Evolutionary conservation across 2,797 vertebrate species (phyloP).

Genomic region (Centroberyx gerrardi): DNA sequence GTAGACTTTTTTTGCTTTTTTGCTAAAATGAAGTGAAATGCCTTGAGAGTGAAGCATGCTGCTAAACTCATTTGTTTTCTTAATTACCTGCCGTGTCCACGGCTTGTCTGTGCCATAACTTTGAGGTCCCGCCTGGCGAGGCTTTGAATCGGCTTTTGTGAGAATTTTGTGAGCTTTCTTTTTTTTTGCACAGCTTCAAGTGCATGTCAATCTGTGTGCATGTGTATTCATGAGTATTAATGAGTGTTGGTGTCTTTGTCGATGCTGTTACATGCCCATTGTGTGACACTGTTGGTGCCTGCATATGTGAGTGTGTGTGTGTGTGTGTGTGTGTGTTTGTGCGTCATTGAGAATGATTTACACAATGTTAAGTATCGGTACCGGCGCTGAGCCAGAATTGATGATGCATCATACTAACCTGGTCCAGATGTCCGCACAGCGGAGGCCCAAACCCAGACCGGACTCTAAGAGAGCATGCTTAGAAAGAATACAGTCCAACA

Average conservation of each 20-base stretch:
- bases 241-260: not conserved
- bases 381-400: no score
- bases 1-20: slow-evolving; percentile 30
- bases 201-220: slow-evolving; percentile 31
- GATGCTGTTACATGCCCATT: not conserved
- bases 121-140: slow-evolving; percentile 42
- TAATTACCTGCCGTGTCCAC: slow-evolving; percentile 71
- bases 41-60: slow-evolving; percentile 58
- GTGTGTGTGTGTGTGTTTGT: not conserved
- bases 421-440: not conserved
- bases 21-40: slow-evolving; percentile 57
- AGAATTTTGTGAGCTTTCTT: slow-evolving; percentile 39
- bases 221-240: not conserved
- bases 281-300: not conserved
- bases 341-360: not conserved
- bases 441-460: not conserved
- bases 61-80: slow-evolving; percentile 73
- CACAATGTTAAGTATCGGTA: not conserved
- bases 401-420: not conserved
- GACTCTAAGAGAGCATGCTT: not conserved
- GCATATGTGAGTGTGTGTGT: not conserved
- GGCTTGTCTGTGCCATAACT: slow-evolving; percentile 52
- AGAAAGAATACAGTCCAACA: slow-evolving; percentile 12
- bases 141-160: slow-evolving; percentile 57
- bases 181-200: slow-evolving; percentile 31